Evolutionary conservation across 2,113 vertebrate genomes (phyloP).

Genomic region (Orthonyx spaldingii): DNA sequence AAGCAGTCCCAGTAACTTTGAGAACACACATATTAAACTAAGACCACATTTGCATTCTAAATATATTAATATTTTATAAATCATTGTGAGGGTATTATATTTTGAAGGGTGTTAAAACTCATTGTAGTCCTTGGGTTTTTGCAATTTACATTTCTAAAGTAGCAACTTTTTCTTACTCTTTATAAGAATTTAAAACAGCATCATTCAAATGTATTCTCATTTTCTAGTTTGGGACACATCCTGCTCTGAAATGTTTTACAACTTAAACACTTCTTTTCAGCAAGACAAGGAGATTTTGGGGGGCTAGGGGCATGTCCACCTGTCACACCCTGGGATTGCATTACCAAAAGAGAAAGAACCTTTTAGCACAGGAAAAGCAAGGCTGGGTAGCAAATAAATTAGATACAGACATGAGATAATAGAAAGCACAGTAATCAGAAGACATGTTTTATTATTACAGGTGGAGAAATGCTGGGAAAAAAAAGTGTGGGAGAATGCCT

Average conservation of each 20-base stretch:
- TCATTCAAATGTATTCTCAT: not conserved
- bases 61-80: not conserved
- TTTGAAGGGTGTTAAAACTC: not conserved
- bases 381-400: slow-evolving; percentile 78
- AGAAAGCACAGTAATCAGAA: slow-evolving; percentile 79
- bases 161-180: not conserved
- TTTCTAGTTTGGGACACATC: not conserved
- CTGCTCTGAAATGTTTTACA: not conserved
- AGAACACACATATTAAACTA: not conserved
- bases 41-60: not conserved
- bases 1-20: not conserved
- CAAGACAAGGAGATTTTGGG: not conserved
- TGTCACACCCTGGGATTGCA: slow-evolving; percentile 28
- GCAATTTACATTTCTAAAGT: not conserved
- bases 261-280: not conserved
- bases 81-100: not conserved
- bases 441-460: slow-evolving; percentile 89
- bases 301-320: not conserved
- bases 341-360: slow-evolving; percentile 43
- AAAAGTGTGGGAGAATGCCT: slow-evolving; percentile 81
- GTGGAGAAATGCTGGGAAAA: slow-evolving; percentile 78
- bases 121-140: not conserved
- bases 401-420: slow-evolving; percentile 86
- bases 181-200: not conserved
- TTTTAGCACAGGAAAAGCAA: slow-evolving; percentile 54